These are phyloP conservation scores for Enteromius fasciolatus DNA, from an alignment of 2,797 vertebrate genomes.

Conservation along the genomic window DNA sequence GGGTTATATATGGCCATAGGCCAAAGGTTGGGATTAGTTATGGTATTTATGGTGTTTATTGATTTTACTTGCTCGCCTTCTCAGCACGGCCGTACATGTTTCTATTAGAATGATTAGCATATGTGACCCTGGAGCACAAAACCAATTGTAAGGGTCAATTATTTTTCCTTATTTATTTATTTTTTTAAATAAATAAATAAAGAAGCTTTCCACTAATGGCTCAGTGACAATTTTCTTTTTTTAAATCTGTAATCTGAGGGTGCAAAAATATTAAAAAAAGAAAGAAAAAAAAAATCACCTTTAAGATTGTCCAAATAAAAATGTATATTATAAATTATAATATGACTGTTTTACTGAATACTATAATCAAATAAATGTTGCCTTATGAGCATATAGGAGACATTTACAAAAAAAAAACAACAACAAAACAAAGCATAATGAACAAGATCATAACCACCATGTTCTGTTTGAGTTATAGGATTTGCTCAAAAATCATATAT, in stretches of 20 bases:
- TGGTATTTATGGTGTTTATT: neutral
- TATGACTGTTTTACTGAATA: neutral
- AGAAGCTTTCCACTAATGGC: too few species aligned
- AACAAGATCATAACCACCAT: neutral
- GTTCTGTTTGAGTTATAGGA: neutral
- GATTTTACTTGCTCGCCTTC: neutral
- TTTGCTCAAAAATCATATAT: neutral
- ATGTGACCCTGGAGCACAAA: neutral
- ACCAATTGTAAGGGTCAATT: neutral
- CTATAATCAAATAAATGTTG: neutral
- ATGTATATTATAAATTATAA: neutral
- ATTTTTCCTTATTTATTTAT: too few species aligned
- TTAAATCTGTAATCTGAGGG: neutral
- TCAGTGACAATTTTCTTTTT: neutral
- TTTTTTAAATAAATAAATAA: too few species aligned
- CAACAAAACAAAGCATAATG: neutral
- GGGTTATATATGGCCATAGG: neutral
- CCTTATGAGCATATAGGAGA: neutral
- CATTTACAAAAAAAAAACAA: neutral
- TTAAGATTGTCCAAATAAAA: neutral
- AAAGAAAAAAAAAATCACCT: neutral
- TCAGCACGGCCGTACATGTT: neutral
- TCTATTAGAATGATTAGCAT: neutral
- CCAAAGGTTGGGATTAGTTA: neutral
- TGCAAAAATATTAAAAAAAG: neutral